phyloP scores from a whole-genome alignment of 2,888 invertebrate genomes.

The Pseudococcus jackbeardsleyi region DNA sequence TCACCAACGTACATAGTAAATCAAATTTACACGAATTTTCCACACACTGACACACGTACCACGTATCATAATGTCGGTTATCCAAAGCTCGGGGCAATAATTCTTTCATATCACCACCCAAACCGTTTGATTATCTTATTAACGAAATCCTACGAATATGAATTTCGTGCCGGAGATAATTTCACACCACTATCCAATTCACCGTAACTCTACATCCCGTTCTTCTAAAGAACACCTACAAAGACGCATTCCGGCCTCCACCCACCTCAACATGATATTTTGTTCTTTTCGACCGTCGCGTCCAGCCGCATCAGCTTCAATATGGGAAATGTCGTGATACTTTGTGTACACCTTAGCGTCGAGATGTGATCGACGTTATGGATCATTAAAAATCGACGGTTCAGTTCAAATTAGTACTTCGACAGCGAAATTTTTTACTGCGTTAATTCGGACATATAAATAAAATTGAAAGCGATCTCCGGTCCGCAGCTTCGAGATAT shows the following conservation, averaged over 20 bases:
- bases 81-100: background rate
- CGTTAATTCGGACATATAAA: background rate
- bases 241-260: slow-evolving; percentile 18
- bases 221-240: slow-evolving; percentile 6
- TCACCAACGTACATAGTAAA: slow-evolving; percentile 16
- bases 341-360: background rate
- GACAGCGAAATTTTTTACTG: slow-evolving; percentile 13
- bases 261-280: slow-evolving; percentile 15
- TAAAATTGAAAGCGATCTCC: slow-evolving; percentile 29
- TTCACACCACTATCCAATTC: slow-evolving; percentile 32
- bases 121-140: slow-evolving; percentile 36
- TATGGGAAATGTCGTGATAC: slow-evolving; percentile 43
- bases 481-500: background rate
- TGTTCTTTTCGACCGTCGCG: background rate
- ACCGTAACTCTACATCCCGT: slow-evolving; percentile 6
- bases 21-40: background rate
- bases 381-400: slow-evolving; percentile 26
- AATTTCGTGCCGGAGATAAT: slow-evolving; percentile 8
- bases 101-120: slow-evolving; percentile 15
- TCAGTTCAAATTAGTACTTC: background rate
- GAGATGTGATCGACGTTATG: background rate
- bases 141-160: slow-evolving; percentile 43
- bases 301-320: background rate
- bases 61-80: slow-evolving; percentile 10
- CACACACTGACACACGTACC: background rate